Conservation (phyloP, 2,888 invertebrate species). For the Cheilosia scutellata region DNA sequence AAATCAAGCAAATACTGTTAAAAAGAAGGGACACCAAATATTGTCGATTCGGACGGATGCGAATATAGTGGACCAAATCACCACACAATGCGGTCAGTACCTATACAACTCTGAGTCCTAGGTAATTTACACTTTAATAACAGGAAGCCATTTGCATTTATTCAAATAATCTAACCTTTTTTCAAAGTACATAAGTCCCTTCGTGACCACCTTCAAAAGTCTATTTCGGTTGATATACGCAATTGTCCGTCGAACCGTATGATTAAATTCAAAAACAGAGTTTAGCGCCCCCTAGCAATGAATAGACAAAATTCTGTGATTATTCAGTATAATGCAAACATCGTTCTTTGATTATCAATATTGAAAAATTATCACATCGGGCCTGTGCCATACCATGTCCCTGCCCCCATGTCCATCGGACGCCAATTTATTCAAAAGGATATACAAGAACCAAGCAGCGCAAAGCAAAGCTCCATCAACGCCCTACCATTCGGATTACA, state of each 20-base stretch:
- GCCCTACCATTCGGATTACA: conserved; percentile 2
- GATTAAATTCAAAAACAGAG: conserved; percentile 74
- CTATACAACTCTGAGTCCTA: no score
- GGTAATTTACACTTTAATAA: no score
- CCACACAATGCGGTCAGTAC: no score
- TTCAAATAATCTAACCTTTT: neutral
- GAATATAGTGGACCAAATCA: no score
- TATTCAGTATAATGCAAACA: conserved; percentile 59
- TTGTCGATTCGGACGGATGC: no score
- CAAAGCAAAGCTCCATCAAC: conserved; percentile 8
- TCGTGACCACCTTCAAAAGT: conserved; percentile 55
- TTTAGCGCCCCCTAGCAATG: conserved; percentile 38
- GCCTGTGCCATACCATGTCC: neutral
- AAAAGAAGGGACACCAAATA: no score
- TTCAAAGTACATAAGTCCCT: conserved; percentile 43
- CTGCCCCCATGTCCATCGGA: neutral
- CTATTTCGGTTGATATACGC: conserved; percentile 57
- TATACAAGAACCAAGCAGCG: conserved; percentile 4
- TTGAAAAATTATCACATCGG: conserved; percentile 64
- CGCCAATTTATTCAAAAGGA: conserved; percentile 35
- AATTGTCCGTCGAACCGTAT: conserved; percentile 66
- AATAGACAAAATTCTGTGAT: conserved; percentile 51
- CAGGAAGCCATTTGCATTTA: no score
- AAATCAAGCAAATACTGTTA: no score
- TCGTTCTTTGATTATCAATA: conserved; percentile 65